Evolutionary conservation across 92 coral and sea anemone genomes (phyloP), one percentile per base, ranked within the genome.

Genomic region (Blastomussa wellsi): DNA sequence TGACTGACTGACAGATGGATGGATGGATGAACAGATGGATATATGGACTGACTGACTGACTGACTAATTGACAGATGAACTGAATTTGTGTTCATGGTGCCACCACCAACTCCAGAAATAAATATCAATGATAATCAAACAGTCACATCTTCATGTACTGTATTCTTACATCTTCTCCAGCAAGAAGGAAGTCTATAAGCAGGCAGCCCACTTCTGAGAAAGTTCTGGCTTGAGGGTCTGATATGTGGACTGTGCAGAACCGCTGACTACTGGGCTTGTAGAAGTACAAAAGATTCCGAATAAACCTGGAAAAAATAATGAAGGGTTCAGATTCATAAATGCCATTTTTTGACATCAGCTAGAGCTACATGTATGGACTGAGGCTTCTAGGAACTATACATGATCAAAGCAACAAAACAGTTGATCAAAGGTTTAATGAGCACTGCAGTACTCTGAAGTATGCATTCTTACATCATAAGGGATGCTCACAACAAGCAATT

Each of bases 261-360:
- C 88, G 89, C 76, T 89, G 98, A 33, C 96, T 89, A 76, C 93
- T 89, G n/a, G 98, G 98, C 79, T 94, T 95, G 93, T 91, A 97
- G 84, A 93, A 94, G 60, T 93, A 92, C 79, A 97, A 81, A 84
- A 97, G 89, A 82, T 90, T 93, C 48, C 92, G 93, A 69, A 97
- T 90, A 85, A 97, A 97, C 90, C 97, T 95, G 75, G 19, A 88
- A 83, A 20, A 0, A 32, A 83, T n/a, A 79, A 19, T 31, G 15
- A 65, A 16, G 33, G 70, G 89, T 52, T 51, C 3, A 41, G 39
- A 53, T 20, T 55, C 22, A 20, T 55, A 22, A 55, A 57, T 24
- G 62, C 13, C 26, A 10, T 24, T 2, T 14, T 57, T 24, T 57
- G 31, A 5, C 2, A 24, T 7, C 65, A 57, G 12, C 26, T 57